Evolutionary conservation across 2,113 vertebrate genomes (phyloP).

Genomic region (Sigmodon hispidus): DNA sequence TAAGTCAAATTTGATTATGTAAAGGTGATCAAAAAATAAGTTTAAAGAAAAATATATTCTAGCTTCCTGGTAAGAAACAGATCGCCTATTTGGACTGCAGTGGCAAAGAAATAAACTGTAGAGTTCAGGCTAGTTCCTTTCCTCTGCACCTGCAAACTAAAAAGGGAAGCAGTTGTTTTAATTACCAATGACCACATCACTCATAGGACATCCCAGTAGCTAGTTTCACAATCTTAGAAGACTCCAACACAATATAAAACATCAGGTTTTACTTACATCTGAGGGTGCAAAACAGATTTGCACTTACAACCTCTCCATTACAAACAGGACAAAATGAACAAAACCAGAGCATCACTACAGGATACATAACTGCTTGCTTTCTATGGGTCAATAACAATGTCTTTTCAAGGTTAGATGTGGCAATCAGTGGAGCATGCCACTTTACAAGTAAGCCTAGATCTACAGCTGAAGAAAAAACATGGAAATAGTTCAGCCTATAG

Average conservation of each 20-base stretch:
- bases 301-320: neutral
- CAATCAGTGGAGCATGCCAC: conserved; percentile 45
- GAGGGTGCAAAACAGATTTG: conserved; percentile 60
- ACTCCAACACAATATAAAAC: conserved; percentile 14
- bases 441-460: conserved; percentile 69
- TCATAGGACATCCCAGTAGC: conserved; percentile 48
- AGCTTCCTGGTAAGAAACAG: conserved; percentile 70
- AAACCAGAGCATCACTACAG: neutral
- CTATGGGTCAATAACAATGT: neutral
- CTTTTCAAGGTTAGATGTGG: neutral
- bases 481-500: conserved; percentile 79
- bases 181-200: conserved; percentile 46
- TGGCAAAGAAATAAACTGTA: conserved; percentile 69
- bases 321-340: conserved; percentile 35
- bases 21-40: conserved; percentile 71
- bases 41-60: conserved; percentile 64
- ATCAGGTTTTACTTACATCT: conserved; percentile 45
- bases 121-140: conserved; percentile 58
- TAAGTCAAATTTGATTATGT: conserved; percentile 70
- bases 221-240: conserved; percentile 58
- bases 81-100: conserved; percentile 65
- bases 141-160: conserved; percentile 50
- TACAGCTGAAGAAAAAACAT: conserved; percentile 67
- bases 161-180: conserved; percentile 53
- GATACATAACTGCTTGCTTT: neutral